Percentiles rank a stretch among this genome's conserved stretches.
These are phyloP conservation scores for Phylloscopus whistleri DNA, from an alignment of 2,113 vertebrate species.

Conservation along the genomic window DNA sequence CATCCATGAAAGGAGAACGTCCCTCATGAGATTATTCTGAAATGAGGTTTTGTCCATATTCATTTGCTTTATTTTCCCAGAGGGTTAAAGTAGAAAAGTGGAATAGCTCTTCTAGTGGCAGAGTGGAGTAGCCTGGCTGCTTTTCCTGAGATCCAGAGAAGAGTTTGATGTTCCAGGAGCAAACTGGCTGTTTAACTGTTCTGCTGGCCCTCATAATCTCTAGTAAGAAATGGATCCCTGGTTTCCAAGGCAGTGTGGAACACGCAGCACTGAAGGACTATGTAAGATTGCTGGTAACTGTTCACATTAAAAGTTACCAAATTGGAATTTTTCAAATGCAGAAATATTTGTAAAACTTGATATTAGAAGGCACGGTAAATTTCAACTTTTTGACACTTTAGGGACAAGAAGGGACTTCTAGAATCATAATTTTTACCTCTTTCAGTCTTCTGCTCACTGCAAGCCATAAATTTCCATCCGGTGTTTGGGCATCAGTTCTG, in stretches of 20 bases:
- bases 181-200: not conserved
- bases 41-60: conserved; percentile 40
- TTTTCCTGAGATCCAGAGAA: not conserved
- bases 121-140: not conserved
- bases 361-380: not conserved
- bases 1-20: not conserved
- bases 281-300: not conserved
- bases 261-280: not conserved
- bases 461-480: not conserved
- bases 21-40: not conserved
- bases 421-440: not conserved
- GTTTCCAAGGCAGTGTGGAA: not conserved
- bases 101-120: not conserved
- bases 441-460: not conserved
- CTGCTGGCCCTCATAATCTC: not conserved
- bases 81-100: not conserved
- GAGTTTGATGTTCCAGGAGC: not conserved
- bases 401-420: not conserved
- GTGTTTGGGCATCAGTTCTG: not conserved
- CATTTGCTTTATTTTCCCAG: conserved; percentile 22
- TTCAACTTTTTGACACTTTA: not conserved
- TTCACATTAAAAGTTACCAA: not conserved
- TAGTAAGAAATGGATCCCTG: not conserved
- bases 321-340: not conserved
- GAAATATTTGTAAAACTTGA: not conserved